Evolutionary conservation across 2,113 vertebrate species (phyloP).

Genomic region (Rhynchomys soricoides): DNA sequence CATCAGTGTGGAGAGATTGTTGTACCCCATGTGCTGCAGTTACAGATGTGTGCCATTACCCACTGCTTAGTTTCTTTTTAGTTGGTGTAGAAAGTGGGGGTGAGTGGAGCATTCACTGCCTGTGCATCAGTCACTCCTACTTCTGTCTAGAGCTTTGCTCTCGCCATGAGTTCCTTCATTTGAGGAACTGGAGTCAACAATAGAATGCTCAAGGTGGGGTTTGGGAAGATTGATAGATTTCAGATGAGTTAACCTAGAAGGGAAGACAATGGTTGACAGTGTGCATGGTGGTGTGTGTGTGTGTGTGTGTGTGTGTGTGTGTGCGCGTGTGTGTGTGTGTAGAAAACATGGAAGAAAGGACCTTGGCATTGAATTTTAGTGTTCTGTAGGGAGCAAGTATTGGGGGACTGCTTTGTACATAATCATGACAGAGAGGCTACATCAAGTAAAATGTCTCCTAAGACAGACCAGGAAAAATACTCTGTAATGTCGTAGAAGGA

Average conservation of each 20-base stretch:
- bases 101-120: background rate
- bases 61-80: background rate
- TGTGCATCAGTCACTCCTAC: background rate
- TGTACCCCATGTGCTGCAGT: background rate
- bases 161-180: background rate
- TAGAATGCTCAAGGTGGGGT: background rate
- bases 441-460: background rate
- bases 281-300: background rate
- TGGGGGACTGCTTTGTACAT: background rate
- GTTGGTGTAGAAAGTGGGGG: background rate
- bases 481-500: background rate
- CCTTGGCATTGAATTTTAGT: background rate
- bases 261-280: background rate
- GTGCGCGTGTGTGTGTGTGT: background rate
- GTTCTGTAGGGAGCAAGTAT: background rate
- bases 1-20: background rate
- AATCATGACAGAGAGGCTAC: background rate
- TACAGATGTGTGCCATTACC: background rate
- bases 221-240: constrained; percentile 29
- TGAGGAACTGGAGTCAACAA: background rate
- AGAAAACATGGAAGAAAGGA: background rate
- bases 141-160: background rate
- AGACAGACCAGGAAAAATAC: background rate
- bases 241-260: background rate
- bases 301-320: too few species aligned